Evolutionary conservation across 2,797 vertebrate genomes (phyloP), one percentile per base, ranked within the genome.

Genomic region (Apogon hyalosoma): DNA sequence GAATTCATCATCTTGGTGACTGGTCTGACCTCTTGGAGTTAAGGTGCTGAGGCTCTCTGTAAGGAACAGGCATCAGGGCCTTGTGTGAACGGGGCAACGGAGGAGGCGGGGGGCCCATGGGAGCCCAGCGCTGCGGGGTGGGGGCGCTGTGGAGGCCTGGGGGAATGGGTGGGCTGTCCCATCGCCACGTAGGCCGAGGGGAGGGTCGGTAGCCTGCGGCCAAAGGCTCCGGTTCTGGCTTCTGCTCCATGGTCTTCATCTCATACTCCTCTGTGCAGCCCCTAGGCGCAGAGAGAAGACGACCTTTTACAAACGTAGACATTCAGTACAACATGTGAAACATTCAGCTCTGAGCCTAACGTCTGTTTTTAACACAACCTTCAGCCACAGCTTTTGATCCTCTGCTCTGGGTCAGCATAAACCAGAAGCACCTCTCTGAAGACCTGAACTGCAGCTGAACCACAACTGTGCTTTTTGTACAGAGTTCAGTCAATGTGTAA

Each of bases 201-300:
- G 94, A 93, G 41, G 94, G 91, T 42, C 94, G 90, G 82, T 94
- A 93, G 18, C 93, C 93, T 0, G 90, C 86, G 0, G 92, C 84
- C 79, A 94, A 38, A 43, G 92, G 94, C 74, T 97, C 96, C 0
- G 91, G 75, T 57, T 97, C 96, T 0, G 85, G 71, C 85, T 95
- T 96, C 82, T 94, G 91, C 79, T 97, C 96, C 83, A 94, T 91
- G 48, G 92, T 92, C 89, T 92, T 96, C 94, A 96, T 95, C 85
- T 95, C 95, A 52, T 95, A 94, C 80, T 96, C 95, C 84, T 97
- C 96, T 0, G 95, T 95, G 93, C 96, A 97, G 59, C 96, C 96
- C 92, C 96, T 98, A 56, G 31, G 77, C 2, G 81, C 12, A 39
- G 15, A 60, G 15, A 18, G 19, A 11, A 11, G 50, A 28, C 9